These are phyloP conservation scores for Aphelenchoides besseyi DNA, from an alignment of 1,140 invertebrate genomes.

Conservation along the genomic window DNA sequence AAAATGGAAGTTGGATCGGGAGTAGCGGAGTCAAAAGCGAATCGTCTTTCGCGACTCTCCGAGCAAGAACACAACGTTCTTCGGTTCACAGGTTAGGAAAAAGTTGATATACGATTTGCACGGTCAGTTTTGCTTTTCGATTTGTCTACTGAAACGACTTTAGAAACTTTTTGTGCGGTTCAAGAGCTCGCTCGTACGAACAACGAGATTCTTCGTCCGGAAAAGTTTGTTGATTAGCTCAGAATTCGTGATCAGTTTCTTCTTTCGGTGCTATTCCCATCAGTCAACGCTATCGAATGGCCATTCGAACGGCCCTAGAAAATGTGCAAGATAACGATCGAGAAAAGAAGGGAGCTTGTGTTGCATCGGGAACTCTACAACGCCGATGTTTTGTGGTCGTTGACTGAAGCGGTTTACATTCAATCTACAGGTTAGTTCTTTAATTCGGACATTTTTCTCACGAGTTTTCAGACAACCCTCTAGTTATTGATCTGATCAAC, in stretches of 20 bases:
- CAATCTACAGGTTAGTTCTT: background rate
- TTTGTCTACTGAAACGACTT: background rate
- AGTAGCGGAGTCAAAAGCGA: no score
- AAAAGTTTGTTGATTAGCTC: background rate
- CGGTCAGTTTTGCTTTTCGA: slow-evolving; percentile 7
- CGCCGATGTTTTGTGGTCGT: slow-evolving; percentile 27
- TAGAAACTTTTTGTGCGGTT: slow-evolving; percentile 13
- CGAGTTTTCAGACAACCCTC: slow-evolving; percentile 8
- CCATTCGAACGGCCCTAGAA: background rate
- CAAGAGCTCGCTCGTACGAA: slow-evolving; percentile 7
- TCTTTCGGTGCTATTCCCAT: background rate
- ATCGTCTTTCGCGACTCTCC: background rate
- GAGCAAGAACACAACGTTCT: slow-evolving; percentile 5
- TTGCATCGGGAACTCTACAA: background rate
- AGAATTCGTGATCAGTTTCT: background rate
- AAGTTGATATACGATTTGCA: slow-evolving; percentile 17
- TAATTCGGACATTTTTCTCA: background rate
- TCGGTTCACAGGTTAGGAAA: slow-evolving; percentile 10
- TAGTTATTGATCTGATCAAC: slow-evolving; percentile 19
- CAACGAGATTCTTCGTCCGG: background rate
- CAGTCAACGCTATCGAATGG: slow-evolving; percentile 15
- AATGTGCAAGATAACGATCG: background rate
- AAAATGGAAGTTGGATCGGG: no score
- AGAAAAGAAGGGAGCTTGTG: background rate
- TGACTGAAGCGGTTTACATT: slow-evolving; percentile 21